Evolutionary conservation across 2,888 invertebrate genomes (phyloP), one percentile per base, ranked within the genome.

Genomic region (Hirtodrosophila alboralis): DNA sequence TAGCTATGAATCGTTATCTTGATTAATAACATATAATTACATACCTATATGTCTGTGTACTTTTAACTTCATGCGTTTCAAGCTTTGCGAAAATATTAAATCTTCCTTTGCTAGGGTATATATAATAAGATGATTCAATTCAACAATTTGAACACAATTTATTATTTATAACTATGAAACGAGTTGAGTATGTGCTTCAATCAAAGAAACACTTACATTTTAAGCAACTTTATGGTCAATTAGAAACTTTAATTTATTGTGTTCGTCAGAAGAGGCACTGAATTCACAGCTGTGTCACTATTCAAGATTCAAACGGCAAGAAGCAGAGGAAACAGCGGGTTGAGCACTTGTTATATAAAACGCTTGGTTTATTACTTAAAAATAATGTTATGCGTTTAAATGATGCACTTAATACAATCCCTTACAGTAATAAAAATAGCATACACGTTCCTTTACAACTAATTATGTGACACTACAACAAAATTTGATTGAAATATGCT

Each of bases 291-390:
- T 70, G 73, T 66, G 49, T 41, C 47, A 75, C 51, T 43, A 48
- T 44, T 16, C 10, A 45, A 58, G 18, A 48, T 44, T 16, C 10
- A 45, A 58, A 14, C 28, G 14, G 48, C 28, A 61, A 66, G 60
- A 81, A 74, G 67, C 51, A 75, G 64, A 36, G 53, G 16, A 12
- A 34, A 30, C 26, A 54, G 65, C 51, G 60, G 51, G 23, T 33
- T 40, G 14, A 16, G 18, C 40, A 47, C 40, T 72, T 59, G 80
- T 81, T 83, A 86, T 74, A 56, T 85, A 85, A 85, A 85, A 45
- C 47, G 40, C 31, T 16, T 14, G 18, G 67, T 27, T 84, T 58
- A 57, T 74, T 63, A 67, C 64, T 77, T 60, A 77, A 84, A 79
- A 71, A 34, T 21, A 34, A 38, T 63, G 18, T 27, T 3, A 49